These are phyloP conservation scores for Thamnaconus septentrionalis DNA, from an alignment of 2,113 vertebrate species.

Conservation along the genomic window DNA sequence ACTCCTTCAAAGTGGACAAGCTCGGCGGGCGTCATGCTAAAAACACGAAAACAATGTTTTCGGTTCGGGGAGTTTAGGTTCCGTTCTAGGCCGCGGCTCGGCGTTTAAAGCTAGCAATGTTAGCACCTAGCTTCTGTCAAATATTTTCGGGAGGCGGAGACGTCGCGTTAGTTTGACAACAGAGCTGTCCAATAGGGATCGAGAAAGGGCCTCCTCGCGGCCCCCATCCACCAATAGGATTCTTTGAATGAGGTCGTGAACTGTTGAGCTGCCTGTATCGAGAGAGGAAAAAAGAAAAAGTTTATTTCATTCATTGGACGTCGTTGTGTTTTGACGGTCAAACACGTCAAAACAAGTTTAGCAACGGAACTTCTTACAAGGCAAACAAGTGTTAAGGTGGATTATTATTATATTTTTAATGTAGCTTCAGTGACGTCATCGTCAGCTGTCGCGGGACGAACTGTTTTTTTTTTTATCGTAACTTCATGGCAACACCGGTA, in stretches of 20 bases:
- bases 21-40: accelerated
- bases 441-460: no score
- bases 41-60: neutral
- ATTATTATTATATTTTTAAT: no score
- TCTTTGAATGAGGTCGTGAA: neutral
- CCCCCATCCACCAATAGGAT: slow-evolving; percentile 26
- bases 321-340: neutral
- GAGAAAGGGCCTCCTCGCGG: accelerated
- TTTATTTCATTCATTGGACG: neutral
- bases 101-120: slow-evolving; percentile 34
- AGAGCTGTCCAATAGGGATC: slow-evolving; percentile 5
- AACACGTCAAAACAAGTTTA: no score
- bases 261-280: neutral
- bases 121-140: slow-evolving; percentile 58
- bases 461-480: no score
- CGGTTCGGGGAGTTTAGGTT: neutral
- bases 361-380: no score
- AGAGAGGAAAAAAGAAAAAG: neutral
- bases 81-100: neutral
- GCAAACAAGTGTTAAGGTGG: no score
- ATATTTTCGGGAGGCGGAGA: slow-evolving; percentile 18
- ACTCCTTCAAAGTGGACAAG: neutral
- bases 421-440: no score
- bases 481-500: no score
- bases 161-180: slow-evolving; percentile 7